Evolutionary conservation across 2,113 vertebrate genomes (phyloP).

Genomic region (Myiozetetes cayanensis): DNA sequence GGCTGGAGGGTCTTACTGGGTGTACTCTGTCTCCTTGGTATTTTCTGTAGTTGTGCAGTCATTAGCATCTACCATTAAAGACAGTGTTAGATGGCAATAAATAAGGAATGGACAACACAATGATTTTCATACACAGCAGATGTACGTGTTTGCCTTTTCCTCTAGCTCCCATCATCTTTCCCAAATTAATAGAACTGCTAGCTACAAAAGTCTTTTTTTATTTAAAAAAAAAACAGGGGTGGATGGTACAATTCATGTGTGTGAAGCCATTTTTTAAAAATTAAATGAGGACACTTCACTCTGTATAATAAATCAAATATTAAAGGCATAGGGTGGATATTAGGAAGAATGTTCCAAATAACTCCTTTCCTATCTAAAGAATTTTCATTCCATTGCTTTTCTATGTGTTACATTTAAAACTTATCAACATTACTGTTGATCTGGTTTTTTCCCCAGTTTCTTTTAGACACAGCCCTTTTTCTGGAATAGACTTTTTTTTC

Average conservation of each 20-base stretch:
- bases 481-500: neutral
- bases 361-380: neutral
- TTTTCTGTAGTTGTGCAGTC: neutral
- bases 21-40: neutral
- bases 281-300: neutral
- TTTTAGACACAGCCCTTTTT: neutral
- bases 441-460: neutral
- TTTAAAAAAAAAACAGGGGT: neutral
- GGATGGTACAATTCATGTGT: neutral
- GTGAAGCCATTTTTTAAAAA: neutral
- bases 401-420: neutral
- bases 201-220: neutral
- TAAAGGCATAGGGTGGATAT: neutral
- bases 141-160: neutral
- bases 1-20: conserved; percentile 12
- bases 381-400: neutral
- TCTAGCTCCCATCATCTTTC: neutral
- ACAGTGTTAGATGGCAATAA: neutral
- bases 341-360: neutral
- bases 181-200: neutral
- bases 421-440: neutral
- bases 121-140: neutral
- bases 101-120: neutral
- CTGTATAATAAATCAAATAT: neutral
- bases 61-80: neutral